Percentiles rank a stretch among this genome's conserved stretches.
phyloP scores from a whole-genome alignment of 2,888 invertebrate genomes.

The Callimorpha dominula region DNA sequence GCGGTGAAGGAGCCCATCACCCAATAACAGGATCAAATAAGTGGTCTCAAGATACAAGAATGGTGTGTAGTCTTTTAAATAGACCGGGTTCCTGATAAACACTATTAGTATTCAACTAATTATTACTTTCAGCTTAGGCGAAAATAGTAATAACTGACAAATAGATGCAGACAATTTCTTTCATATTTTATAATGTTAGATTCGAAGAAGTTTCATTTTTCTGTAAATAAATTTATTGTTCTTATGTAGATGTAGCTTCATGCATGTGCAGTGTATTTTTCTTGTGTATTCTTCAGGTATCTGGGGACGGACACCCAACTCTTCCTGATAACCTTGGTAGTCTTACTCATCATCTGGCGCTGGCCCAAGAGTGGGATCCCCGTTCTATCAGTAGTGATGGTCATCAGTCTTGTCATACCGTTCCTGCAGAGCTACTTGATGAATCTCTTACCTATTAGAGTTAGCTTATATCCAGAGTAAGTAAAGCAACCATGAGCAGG shows the following conservation, averaged over 20 bases:
- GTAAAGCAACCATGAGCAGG: constrained; percentile 41
- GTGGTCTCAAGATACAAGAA: no score
- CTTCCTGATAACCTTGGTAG: constrained; percentile 76
- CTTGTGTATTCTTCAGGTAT: constrained; percentile 65
- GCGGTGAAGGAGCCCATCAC: no score
- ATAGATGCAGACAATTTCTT: no score
- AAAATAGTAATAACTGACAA: no score
- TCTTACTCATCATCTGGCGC: constrained; percentile 79
- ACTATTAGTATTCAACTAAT: no score
- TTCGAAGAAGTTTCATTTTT: no score
- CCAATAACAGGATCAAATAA: no score
- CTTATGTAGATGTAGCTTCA: not conserved
- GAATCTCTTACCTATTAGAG: constrained; percentile 78
- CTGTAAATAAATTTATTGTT: not conserved
- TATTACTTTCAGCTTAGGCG: no score
- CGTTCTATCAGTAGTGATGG: constrained; percentile 72
- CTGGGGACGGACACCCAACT: constrained; percentile 82
- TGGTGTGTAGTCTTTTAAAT: no score
- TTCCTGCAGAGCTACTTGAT: constrained; percentile 82
- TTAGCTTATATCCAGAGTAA: constrained; percentile 82
- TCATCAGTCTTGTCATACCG: constrained; percentile 76
- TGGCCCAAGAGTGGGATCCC: constrained; percentile 78
- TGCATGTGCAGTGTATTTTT: not conserved
- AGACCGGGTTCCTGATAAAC: no score
- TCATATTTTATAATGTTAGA: no score